A percentile compares a stretch with the other conserved stretches of the same genome.
These are phyloP conservation scores for Lasioglossum leucozonium DNA, from an alignment of 2,888 invertebrate genomes.

Conservation along the genomic window DNA sequence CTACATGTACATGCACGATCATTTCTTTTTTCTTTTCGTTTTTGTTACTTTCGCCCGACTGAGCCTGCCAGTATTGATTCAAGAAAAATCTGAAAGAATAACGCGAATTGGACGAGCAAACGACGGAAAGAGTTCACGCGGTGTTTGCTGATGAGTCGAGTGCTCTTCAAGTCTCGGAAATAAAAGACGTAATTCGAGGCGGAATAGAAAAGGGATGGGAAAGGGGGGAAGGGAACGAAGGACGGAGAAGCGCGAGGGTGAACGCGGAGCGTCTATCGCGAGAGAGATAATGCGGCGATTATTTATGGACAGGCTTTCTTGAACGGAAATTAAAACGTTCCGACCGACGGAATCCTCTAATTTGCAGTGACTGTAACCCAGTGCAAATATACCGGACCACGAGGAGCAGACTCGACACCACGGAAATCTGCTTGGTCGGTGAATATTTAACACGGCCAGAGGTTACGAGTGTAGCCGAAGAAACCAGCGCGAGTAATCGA, in stretches of 20 bases:
- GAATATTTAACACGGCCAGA: conserved; percentile 49
- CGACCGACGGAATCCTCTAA: conserved; percentile 29
- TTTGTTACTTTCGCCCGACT: background rate
- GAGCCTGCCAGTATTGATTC: conserved; percentile 5
- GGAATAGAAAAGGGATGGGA: background rate
- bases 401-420: background rate
- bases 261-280: background rate
- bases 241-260: background rate
- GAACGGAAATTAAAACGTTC: conserved; percentile 53
- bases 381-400: conserved; percentile 39
- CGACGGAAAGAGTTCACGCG: conserved; percentile 8
- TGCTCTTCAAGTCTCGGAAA: background rate
- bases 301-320: conserved; percentile 29
- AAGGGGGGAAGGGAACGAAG: background rate
- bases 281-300: background rate
- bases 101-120: conserved; percentile 7
- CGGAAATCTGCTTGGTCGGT: conserved; percentile 20
- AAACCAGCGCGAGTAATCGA: background rate
- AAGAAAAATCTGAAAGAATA: conserved; percentile 1
- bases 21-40: background rate
- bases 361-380: conserved; percentile 29
- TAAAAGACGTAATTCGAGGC: background rate
- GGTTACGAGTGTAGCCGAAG: background rate
- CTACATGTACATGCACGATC: background rate
- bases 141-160: conserved; percentile 28